phyloP scores from a whole-genome alignment of 1,140 invertebrate species.

The Potamilus streckersoni region DNA sequence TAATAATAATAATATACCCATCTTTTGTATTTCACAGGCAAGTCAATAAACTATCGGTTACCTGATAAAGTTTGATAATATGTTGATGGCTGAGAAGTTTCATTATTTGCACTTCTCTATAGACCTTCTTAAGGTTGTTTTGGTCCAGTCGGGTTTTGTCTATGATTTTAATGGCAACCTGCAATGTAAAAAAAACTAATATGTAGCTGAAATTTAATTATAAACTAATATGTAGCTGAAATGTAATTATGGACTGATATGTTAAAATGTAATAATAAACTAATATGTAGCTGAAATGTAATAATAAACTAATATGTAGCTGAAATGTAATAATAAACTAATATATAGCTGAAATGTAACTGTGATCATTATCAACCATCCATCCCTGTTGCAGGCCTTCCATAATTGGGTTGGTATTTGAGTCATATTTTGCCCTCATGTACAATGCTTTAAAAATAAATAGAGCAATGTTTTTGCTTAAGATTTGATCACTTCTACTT shows the following conservation, averaged over 20 bases:
- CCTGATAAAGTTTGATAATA: conserved; percentile 65
- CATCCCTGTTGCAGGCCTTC: too few relatives aligned
- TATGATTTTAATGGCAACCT: conserved; percentile 79
- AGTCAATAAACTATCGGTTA: conserved; percentile 1
- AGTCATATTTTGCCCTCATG: too few relatives aligned
- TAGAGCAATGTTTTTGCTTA: too few relatives aligned
- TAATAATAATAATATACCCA: too few relatives aligned
- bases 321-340: neutral
- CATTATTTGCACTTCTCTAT: conserved; percentile 98
- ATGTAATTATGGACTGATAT: neutral
- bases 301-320: neutral
- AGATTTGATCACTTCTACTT: too few relatives aligned
- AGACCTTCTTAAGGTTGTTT: conserved; percentile 94
- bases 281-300: neutral
- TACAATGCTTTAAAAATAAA: too few relatives aligned
- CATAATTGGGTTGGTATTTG: too few relatives aligned
- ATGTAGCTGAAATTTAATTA: neutral
- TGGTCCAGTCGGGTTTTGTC: conserved; percentile 99
- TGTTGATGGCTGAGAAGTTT: conserved; percentile 80
- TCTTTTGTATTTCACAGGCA: too few relatives aligned
- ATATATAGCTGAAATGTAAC: neutral
- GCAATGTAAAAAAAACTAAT: conserved; percentile 15
- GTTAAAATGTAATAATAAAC: neutral
- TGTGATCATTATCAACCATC: too few relatives aligned
- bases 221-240: too few relatives aligned